phyloP scores from a whole-genome alignment of 1,140 invertebrate species.

The Globodera rostochiensis region DNA sequence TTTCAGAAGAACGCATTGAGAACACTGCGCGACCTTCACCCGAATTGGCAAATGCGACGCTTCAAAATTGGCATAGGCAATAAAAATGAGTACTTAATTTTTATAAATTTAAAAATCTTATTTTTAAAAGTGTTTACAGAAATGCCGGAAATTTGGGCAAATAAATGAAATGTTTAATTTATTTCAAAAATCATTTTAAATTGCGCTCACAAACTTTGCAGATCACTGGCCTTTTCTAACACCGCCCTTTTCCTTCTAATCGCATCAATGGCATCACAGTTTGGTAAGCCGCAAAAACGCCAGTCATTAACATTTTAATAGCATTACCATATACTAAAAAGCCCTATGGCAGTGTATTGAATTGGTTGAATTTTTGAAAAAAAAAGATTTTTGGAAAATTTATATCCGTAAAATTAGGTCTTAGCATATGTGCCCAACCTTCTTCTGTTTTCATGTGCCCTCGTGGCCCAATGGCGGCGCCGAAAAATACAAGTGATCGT shows the following conservation, averaged over 20 bases:
- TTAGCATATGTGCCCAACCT: constrained; percentile 43
- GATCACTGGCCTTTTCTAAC: constrained; percentile 49
- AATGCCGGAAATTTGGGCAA: too few species aligned
- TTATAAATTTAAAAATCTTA: neutral
- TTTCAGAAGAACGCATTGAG: constrained; percentile 47
- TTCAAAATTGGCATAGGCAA: constrained; percentile 30
- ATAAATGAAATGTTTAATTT: neutral
- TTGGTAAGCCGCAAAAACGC: constrained; percentile 19
- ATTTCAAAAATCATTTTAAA: neutral
- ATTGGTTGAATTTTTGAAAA: neutral
- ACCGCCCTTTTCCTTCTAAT: constrained; percentile 37
- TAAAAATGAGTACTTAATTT: neutral
- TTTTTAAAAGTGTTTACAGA: too few species aligned
- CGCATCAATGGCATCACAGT: constrained; percentile 37
- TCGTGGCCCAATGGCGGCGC: constrained; percentile 58
- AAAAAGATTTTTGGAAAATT: too few species aligned
- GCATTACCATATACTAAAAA: too few species aligned
- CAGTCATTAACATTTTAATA: too few species aligned
- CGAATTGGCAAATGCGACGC: constrained; percentile 28
- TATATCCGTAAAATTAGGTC: neutral
- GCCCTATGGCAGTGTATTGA: too few species aligned
- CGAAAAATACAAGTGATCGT: constrained; percentile 53
- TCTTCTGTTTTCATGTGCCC: constrained; percentile 39
- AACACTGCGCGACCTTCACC: constrained; percentile 43
- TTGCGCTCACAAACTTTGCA: constrained; percentile 19